Evolutionary conservation across 2,888 invertebrate species (phyloP).

Genomic region (Melanostoma scalare): DNA sequence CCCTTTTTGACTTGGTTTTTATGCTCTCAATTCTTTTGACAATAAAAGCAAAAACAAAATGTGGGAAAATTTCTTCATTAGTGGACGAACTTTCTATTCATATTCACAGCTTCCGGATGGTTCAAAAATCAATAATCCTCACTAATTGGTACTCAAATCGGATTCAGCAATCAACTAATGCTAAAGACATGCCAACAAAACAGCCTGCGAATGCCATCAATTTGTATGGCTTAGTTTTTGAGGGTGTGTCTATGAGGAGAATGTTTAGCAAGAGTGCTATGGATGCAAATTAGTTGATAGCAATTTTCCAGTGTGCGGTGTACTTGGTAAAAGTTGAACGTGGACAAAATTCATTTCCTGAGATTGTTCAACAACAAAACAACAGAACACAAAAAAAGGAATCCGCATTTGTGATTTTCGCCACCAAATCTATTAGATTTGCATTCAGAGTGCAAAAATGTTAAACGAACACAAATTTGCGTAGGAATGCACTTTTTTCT

Average conservation of each 20-base stretch:
- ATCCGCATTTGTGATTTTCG: constrained; percentile 36
- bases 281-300: constrained; percentile 18
- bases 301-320: constrained; percentile 4
- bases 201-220: constrained; percentile 9
- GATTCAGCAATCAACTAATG: constrained; percentile 25
- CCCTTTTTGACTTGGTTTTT: neutral
- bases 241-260: neutral
- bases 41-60: neutral
- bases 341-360: neutral
- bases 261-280: neutral
- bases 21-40: neutral
- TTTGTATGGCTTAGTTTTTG: constrained; percentile 3
- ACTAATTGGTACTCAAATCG: constrained; percentile 64
- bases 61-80: constrained; percentile 41
- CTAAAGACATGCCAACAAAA: constrained; percentile 18
- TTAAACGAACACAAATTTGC: constrained; percentile 16
- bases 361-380: neutral
- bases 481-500: neutral
- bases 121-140: constrained; percentile 62
- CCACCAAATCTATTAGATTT: constrained; percentile 38
- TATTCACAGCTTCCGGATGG: constrained; percentile 42
- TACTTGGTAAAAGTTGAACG: constrained; percentile 20
- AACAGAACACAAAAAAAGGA: neutral
- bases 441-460: constrained; percentile 14
- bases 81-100: constrained; percentile 47